A percentile compares a stretch with the other conserved stretches of the same genome.
These are phyloP conservation scores for Diplazon laetatorius DNA, from an alignment of 2,888 invertebrate species.

Conservation along the genomic window DNA sequence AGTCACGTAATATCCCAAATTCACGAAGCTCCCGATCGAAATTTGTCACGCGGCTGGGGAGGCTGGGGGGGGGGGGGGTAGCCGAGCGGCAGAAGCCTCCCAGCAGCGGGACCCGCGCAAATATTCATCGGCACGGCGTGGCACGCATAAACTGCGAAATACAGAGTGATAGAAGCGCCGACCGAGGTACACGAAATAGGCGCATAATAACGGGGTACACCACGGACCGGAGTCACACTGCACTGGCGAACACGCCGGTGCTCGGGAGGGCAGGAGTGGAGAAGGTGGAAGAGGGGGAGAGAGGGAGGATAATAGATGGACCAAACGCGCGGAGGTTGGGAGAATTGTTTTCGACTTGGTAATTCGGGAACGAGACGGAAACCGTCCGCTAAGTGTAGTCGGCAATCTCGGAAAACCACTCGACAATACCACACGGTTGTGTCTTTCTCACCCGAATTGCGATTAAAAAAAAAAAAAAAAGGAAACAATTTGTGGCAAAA, in stretches of 20 bases:
- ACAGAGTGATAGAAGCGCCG: slow-evolving; percentile 49
- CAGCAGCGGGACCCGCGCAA: slow-evolving; percentile 44
- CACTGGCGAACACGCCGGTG: slow-evolving; percentile 7
- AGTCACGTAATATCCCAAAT: slow-evolving; percentile 76
- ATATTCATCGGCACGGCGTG: slow-evolving; percentile 62
- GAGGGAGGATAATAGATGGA: slow-evolving; percentile 59
- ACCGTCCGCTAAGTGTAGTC: slow-evolving; percentile 12
- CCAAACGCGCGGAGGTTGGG: slow-evolving; percentile 39
- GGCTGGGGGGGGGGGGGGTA: too few relatives aligned
- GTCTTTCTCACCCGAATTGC: not conserved
- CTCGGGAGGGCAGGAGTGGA: too few relatives aligned
- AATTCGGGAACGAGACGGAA: slow-evolving; percentile 42
- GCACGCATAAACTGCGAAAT: slow-evolving; percentile 66
- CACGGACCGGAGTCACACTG: slow-evolving; percentile 42
- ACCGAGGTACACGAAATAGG: slow-evolving; percentile 14
- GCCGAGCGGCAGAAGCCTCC: slow-evolving; percentile 38
- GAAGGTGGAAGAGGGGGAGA: too few relatives aligned
- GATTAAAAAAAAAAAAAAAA: slow-evolving; percentile 19
- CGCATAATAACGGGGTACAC: slow-evolving; percentile 43
- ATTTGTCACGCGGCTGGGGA: slow-evolving; percentile 76
- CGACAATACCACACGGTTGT: slow-evolving; percentile 12
- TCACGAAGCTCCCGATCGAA: slow-evolving; percentile 71
- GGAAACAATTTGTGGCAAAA: slow-evolving; percentile 5
- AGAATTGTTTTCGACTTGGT: slow-evolving; percentile 59
- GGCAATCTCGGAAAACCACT: slow-evolving; percentile 11